Evolutionary conservation across 2,797 vertebrate genomes (phyloP).

Genomic region (Mycteria americana): DNA sequence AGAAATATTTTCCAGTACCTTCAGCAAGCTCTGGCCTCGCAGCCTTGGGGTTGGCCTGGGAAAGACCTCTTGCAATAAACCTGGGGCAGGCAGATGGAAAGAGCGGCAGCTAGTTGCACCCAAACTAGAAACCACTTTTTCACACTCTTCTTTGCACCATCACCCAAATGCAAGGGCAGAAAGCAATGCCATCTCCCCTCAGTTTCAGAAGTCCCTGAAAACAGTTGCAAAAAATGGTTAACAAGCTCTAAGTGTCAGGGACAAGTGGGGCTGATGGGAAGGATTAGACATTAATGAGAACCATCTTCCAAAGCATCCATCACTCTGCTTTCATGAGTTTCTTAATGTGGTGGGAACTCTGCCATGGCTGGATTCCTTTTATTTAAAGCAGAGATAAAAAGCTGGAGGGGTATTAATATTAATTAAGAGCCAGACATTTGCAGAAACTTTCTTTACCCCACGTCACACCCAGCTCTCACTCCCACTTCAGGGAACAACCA

Average conservation of each 20-base stretch:
- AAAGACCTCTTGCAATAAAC: background rate
- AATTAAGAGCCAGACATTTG: conserved; percentile 46
- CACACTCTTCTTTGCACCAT: background rate
- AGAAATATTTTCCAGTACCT: background rate
- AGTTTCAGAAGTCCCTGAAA: background rate
- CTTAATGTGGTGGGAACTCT: conserved; percentile 58
- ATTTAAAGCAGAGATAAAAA: conserved; percentile 62
- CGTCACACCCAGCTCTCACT: background rate
- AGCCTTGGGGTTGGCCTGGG: background rate
- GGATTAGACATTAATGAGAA: conserved; percentile 59
- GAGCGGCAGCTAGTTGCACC: background rate
- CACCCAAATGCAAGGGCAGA: background rate
- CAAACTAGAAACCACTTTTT: background rate
- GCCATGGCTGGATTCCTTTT: conserved; percentile 44
- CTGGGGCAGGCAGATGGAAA: background rate
- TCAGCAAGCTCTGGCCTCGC: background rate
- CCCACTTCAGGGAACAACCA: background rate
- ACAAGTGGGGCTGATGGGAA: conserved; percentile 55
- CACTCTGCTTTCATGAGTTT: background rate
- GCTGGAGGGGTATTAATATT: conserved; percentile 53
- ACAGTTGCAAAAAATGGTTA: conserved; percentile 23
- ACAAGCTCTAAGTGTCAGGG: conserved; percentile 14
- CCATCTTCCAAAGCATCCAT: conserved; percentile 53
- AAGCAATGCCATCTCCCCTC: background rate
- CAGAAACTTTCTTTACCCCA: conserved; percentile 36